Conservation (phyloP, 2,113 vertebrate genomes). For the Verasper variegatus region DNA sequence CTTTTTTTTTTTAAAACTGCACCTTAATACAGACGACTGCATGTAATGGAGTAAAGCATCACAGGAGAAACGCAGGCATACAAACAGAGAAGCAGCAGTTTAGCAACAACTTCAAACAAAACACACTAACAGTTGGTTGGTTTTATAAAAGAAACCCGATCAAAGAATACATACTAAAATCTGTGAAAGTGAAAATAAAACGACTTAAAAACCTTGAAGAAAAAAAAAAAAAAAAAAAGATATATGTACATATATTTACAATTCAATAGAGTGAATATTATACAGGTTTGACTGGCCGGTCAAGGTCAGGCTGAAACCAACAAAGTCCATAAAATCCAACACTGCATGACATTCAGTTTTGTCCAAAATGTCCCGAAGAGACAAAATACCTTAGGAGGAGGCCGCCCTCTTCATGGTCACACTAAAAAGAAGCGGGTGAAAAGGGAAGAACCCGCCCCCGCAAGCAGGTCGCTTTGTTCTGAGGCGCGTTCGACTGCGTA, state of each 20-base stretch:
- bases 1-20: conserved; percentile 55
- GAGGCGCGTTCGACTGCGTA: conserved; percentile 29
- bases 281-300: conserved; percentile 73
- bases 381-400: conserved; percentile 50
- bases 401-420: conserved; percentile 27
- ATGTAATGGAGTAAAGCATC: conserved; percentile 78
- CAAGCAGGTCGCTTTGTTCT: conserved; percentile 43
- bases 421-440: conserved; percentile 38
- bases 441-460: conserved; percentile 17
- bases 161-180: conserved; percentile 72
- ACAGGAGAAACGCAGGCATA: conserved; percentile 77
- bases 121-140: conserved; percentile 60
- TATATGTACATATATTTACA: conserved; percentile 80
- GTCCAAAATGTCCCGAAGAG: conserved; percentile 57
- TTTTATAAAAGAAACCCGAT: conserved; percentile 72
- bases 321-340: conserved; percentile 70
- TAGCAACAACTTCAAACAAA: conserved; percentile 71
- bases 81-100: conserved; percentile 64
- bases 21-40: conserved; percentile 76
- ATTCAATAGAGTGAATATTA: conserved; percentile 64
- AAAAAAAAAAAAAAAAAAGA: conserved; percentile 61
- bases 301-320: conserved; percentile 56
- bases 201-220: conserved; percentile 71
- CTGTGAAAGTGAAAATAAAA: conserved; percentile 59
- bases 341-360: conserved; percentile 72